These are phyloP conservation scores for Homarus americanus DNA, from an alignment of 1,140 invertebrate genomes.

Conservation along the genomic window DNA sequence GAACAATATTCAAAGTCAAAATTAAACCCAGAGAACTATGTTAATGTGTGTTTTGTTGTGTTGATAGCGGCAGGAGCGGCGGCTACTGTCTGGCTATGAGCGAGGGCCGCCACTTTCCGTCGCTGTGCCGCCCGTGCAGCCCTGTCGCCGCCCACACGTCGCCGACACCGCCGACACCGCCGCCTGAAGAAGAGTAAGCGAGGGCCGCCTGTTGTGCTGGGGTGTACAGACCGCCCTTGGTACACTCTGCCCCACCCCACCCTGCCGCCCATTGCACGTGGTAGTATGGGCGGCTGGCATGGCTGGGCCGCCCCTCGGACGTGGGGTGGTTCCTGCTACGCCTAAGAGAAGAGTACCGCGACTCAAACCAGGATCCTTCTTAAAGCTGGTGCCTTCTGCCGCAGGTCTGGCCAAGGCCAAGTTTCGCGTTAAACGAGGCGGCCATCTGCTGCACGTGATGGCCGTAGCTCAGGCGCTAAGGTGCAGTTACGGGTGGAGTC, in stretches of 20 bases:
- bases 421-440: conserved; percentile 12
- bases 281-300: conserved; percentile 31
- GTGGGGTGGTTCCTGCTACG: conserved; percentile 1
- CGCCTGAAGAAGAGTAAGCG: no score
- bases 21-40: background rate
- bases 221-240: conserved; percentile 3
- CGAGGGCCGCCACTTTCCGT: conserved; percentile 50
- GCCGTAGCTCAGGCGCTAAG: conserved; percentile 41
- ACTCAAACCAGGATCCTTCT: background rate
- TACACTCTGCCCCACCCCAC: conserved; percentile 17
- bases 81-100: conserved; percentile 56
- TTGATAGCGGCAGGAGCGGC: no score
- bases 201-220: background rate
- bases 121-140: conserved; percentile 52
- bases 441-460: conserved; percentile 40
- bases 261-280: conserved; percentile 48
- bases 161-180: background rate
- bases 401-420: conserved; percentile 15
- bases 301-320: conserved; percentile 29
- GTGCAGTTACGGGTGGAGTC: conserved; percentile 33
- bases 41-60: no score
- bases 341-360: background rate
- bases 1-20: no score
- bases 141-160: background rate
- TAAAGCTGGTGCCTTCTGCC: conserved; percentile 32